phyloP scores from a whole-genome alignment of 2,113 vertebrate species.

The Burhinus oedicnemus region DNA sequence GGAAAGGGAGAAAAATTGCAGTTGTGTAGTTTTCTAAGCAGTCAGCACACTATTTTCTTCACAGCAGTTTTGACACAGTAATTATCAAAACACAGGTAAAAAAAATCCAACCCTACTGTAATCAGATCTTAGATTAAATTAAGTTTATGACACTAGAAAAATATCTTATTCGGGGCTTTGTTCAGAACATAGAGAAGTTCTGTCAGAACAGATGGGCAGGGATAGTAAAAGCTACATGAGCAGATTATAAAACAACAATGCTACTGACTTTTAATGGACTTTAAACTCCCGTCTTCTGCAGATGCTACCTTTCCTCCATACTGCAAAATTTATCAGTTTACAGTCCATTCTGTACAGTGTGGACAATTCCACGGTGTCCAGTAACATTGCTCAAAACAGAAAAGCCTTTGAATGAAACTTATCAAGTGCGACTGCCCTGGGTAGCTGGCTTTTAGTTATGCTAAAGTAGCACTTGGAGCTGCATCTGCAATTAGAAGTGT shows the following conservation, averaged over 20 bases:
- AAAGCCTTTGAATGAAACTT: background rate
- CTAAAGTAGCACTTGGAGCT: background rate
- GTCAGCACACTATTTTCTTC: constrained; percentile 20
- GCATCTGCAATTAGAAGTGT: background rate
- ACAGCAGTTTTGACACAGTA: background rate
- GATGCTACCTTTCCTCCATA: background rate
- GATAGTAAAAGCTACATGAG: constrained; percentile 13
- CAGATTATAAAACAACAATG: background rate
- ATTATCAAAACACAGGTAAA: constrained; percentile 39
- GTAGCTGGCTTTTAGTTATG: background rate
- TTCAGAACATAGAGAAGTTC: background rate
- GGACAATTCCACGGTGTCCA: background rate
- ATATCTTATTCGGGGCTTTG: constrained; percentile 12
- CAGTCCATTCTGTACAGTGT: background rate
- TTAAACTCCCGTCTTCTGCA: background rate
- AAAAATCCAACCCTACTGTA: background rate
- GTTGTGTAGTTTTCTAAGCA: background rate
- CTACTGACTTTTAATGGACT: constrained; percentile 4
- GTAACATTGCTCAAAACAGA: background rate
- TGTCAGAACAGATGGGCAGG: constrained; percentile 45
- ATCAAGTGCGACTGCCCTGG: background rate
- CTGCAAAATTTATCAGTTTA: background rate
- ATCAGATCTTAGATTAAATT: constrained; percentile 3
- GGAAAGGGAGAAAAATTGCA: background rate
- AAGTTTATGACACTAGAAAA: constrained; percentile 28